Evolutionary conservation across 2,797 vertebrate species (phyloP), one percentile per base, ranked within the genome.

Genomic region (Luscinia megarhynchos): DNA sequence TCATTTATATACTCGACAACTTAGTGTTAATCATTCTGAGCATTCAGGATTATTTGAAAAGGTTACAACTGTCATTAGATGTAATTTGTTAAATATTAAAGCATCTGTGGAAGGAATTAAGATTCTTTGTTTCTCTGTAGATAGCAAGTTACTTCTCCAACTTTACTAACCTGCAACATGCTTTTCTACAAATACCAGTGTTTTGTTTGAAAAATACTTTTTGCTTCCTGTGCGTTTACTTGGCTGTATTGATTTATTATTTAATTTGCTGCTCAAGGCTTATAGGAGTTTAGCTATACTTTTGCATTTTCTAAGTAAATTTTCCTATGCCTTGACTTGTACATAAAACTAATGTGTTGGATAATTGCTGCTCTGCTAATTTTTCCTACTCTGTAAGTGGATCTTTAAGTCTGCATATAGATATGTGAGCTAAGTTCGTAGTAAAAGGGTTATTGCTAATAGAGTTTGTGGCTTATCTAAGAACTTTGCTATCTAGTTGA

Each of bases 21-120:
- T 75, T 76, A 69, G 43, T 75, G 15, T 29, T 91, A 54, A 85
- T 92, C 19, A 87, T 89, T 64, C 54, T 50, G 89, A 36, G 21
- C 30, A 51, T 67, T 57, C 34, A 40, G 45, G 36, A 83, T 80
- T 34, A 45, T 83, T 93, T 78, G 40, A 45, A 91, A 95, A 83
- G 51, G 51, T 83, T 93, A 36, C 34, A 57, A 53, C 36, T 86
- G 74, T 75, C 68, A 81, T 91, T 78, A 85, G 43, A 68, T 58
- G 45, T 58, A 82, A 22, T 79, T 89, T 92, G 54, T 85, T 80
- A 74, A 90, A 82, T 89, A 88, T 66, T 87, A 58, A 81, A 73
- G 10, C 57, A 73, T 79, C 17, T 30, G 7, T 55, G 80, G 59
- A 76, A 84, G 40, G 68, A 89, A 87, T 78, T 17, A 58, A 89